Evolutionary conservation across 2,888 invertebrate species (phyloP).

Genomic region (Osmoderma eremita): DNA sequence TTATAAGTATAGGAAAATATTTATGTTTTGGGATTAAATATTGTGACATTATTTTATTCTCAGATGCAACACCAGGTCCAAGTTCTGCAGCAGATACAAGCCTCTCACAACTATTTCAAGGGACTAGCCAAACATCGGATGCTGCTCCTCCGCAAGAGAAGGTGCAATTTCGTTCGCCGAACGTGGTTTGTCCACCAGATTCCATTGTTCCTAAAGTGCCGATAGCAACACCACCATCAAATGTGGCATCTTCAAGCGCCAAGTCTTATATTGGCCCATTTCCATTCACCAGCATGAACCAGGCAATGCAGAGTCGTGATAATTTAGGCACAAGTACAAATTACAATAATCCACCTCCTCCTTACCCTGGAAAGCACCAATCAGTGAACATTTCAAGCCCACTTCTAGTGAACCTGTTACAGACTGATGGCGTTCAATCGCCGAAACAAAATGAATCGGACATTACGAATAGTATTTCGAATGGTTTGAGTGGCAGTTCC

Average conservation of each 20-base stretch:
- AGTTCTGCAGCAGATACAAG: slow-evolving; percentile 39
- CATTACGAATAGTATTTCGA: slow-evolving; percentile 36
- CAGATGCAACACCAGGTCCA: slow-evolving; percentile 43
- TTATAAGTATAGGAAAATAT: neutral
- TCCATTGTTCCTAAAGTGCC: slow-evolving; percentile 63
- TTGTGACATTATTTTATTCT: neutral
- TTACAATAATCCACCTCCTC: slow-evolving; percentile 58
- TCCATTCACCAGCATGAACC: slow-evolving; percentile 92
- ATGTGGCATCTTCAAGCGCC: slow-evolving; percentile 47
- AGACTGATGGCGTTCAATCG: slow-evolving; percentile 77
- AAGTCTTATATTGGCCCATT: slow-evolving; percentile 73
- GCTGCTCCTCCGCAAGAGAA: slow-evolving; percentile 53
- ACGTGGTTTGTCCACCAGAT: slow-evolving; percentile 88
- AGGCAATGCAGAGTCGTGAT: slow-evolving; percentile 82
- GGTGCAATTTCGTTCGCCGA: slow-evolving; percentile 74
- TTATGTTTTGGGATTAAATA: neutral
- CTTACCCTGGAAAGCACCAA: slow-evolving; percentile 64
- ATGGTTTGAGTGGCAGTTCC: slow-evolving; percentile 33
- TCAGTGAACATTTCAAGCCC: slow-evolving; percentile 86
- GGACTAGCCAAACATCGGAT: slow-evolving; percentile 28
- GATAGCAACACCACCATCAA: slow-evolving; percentile 51
- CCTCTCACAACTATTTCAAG: slow-evolving; percentile 45
- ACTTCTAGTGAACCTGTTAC: slow-evolving; percentile 88
- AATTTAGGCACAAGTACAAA: slow-evolving; percentile 48
- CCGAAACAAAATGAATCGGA: slow-evolving; percentile 49